Evolutionary conservation across 1,140 invertebrate genomes (phyloP).

Genomic region (Lineus longissimus): DNA sequence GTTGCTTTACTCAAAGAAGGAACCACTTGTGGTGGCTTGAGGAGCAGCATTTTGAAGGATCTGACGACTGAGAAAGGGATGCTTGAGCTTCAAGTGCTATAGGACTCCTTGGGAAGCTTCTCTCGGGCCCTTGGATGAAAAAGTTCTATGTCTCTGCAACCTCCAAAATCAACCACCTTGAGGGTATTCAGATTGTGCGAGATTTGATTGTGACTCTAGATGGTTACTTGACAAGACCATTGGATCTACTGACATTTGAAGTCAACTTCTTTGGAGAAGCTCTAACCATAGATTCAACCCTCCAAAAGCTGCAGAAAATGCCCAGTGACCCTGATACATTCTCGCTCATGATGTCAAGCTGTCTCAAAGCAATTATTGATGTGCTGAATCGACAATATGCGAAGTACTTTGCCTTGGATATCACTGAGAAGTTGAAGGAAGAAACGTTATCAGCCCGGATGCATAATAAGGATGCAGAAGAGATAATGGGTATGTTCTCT

Average conservation of each 20-base stretch:
- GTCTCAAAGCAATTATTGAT: not conserved
- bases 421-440: constrained; percentile 4
- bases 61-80: not conserved
- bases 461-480: constrained; percentile 23
- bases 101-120: constrained; percentile 17
- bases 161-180: constrained; percentile 6
- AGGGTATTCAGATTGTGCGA: constrained; percentile 12
- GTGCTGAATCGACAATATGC: constrained; percentile 15
- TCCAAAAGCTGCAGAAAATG: not conserved
- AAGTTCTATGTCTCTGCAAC: constrained; percentile 16
- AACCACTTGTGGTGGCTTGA: constrained; percentile 4
- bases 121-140: constrained; percentile 22
- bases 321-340: not conserved
- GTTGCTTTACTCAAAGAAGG: not conserved
- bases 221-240: not conserved
- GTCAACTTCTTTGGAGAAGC: not conserved
- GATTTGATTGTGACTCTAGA: not conserved
- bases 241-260: not conserved
- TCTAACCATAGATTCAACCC: not conserved
- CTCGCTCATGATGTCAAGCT: not conserved
- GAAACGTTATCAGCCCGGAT: not conserved
- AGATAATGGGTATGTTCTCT: constrained; percentile 23
- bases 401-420: constrained; percentile 2
- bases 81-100: constrained; percentile 18
- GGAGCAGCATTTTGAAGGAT: not conserved